These are phyloP conservation scores for Tricholaema leucomelas DNA, from an alignment of 2,113 vertebrate genomes.

Conservation along the genomic window DNA sequence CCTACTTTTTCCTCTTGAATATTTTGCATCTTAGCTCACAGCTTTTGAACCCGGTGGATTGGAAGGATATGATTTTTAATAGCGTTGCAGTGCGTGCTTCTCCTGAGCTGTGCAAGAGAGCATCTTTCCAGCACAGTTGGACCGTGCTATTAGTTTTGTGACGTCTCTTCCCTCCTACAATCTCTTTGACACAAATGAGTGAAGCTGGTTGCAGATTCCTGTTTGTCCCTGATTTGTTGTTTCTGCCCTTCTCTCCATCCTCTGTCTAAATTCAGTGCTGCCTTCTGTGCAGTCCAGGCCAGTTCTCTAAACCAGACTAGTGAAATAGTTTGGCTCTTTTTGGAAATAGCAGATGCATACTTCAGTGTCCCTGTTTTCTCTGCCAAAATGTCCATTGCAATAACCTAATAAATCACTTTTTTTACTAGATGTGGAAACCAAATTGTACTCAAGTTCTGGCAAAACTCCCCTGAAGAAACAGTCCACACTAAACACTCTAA, in stretches of 20 bases:
- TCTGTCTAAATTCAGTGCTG: neutral
- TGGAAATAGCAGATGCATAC: neutral
- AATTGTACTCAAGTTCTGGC: neutral
- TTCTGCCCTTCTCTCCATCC: neutral
- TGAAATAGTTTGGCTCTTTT: neutral
- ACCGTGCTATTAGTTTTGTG: neutral
- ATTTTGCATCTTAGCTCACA: neutral
- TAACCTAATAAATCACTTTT: neutral
- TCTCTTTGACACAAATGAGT: neutral
- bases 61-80: conserved; percentile 24
- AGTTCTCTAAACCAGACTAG: neutral
- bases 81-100: neutral
- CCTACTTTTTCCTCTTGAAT: neutral
- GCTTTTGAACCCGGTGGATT: conserved; percentile 19
- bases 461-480: neutral
- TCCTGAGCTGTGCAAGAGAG: neutral
- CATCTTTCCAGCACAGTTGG: neutral
- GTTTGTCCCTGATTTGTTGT: neutral
- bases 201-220: neutral
- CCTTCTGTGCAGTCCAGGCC: neutral
- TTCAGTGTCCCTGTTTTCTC: neutral
- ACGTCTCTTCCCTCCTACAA: neutral
- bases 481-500: neutral
- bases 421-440: neutral
- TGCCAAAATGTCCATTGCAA: neutral